A percentile compares a stretch with the other conserved stretches of the same genome.
These are phyloP conservation scores for Pipistrellus nathusii DNA, from an alignment of 2,797 vertebrate species.

Conservation along the genomic window DNA sequence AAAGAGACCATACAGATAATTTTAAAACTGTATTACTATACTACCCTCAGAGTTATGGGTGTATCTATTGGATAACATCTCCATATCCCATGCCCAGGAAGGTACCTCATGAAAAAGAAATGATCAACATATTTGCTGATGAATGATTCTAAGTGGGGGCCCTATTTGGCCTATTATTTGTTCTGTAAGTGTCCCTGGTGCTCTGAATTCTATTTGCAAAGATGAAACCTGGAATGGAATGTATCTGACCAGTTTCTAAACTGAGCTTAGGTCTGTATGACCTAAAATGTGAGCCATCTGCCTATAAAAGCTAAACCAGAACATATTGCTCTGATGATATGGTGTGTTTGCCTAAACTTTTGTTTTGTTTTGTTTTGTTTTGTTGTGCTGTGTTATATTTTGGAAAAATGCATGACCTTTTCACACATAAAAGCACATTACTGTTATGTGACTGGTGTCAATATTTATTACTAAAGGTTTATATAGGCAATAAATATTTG, in stretches of 20 bases:
- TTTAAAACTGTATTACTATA: not conserved
- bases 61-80: not conserved
- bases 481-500: not conserved
- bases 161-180: not conserved
- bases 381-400: not conserved
- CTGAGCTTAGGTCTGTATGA: not conserved
- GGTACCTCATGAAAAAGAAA: not conserved
- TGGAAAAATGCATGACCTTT: not conserved
- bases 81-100: not conserved
- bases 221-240: not conserved
- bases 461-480: constrained; percentile 27
- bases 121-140: not conserved
- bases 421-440: not conserved
- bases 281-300: not conserved
- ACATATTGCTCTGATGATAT: not conserved
- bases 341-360: not conserved
- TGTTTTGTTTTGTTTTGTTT: not conserved
- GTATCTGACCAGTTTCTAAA: not conserved
- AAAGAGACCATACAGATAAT: not conserved
- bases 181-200: not conserved
- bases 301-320: not conserved
- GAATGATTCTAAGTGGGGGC: not conserved
- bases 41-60: not conserved
- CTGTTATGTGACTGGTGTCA: not conserved
- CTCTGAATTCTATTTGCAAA: constrained; percentile 24